Percentiles rank a stretch among this genome's conserved stretches.
Evolutionary conservation across 1,140 invertebrate genomes (phyloP).

Genomic region (Pteromalus puparum): DNA sequence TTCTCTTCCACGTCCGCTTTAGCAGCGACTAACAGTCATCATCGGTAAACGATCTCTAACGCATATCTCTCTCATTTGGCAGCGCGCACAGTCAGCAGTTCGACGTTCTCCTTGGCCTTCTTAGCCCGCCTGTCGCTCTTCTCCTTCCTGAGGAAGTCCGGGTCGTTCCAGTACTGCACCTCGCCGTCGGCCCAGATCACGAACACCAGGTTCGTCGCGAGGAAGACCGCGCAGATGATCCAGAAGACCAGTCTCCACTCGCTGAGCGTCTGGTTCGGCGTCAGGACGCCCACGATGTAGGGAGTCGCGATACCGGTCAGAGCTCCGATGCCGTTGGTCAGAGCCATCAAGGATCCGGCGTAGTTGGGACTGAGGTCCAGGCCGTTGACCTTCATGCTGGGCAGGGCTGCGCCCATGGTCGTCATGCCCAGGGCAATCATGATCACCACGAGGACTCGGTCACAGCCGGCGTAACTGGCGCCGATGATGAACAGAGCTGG

Average conservation of each 20-base stretch:
- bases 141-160: slow-evolving; percentile 57
- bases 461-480: slow-evolving; percentile 87
- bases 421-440: slow-evolving; percentile 84
- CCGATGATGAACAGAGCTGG: slow-evolving; percentile 87
- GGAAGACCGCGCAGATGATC: slow-evolving; percentile 85
- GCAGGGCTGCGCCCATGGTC: slow-evolving; percentile 84
- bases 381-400: slow-evolving; percentile 85
- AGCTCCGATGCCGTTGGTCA: slow-evolving; percentile 89
- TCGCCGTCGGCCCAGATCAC: slow-evolving; percentile 83
- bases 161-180: slow-evolving; percentile 83
- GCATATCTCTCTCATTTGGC: neutral
- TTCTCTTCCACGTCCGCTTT: neutral
- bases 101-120: slow-evolving; percentile 42
- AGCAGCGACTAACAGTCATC: neutral
- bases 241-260: slow-evolving; percentile 91
- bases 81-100: neutral
- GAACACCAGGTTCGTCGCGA: slow-evolving; percentile 84
- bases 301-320: slow-evolving; percentile 88
- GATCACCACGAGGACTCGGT: slow-evolving; percentile 79
- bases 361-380: slow-evolving; percentile 90
- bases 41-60: neutral
- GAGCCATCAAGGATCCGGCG: slow-evolving; percentile 87
- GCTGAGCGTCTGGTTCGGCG: slow-evolving; percentile 81
- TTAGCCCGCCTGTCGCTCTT: slow-evolving; percentile 50
- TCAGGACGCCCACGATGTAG: slow-evolving; percentile 85